Conservation (phyloP, 2,888 invertebrate species). For the Laothoe populi region DNA sequence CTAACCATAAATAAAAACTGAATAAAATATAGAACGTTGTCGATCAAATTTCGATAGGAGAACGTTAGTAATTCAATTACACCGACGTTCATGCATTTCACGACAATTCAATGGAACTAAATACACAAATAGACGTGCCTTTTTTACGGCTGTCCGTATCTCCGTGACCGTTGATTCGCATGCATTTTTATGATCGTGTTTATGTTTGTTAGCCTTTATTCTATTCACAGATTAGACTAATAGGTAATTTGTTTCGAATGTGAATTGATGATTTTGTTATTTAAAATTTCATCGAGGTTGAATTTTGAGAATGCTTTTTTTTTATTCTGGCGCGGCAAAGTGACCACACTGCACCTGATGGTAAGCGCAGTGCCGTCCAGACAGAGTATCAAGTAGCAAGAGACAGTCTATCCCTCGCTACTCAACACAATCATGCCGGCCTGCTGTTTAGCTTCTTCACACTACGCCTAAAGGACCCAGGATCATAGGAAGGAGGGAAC, state of each 20-base stretch:
- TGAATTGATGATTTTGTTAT: neutral
- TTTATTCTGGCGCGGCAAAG: no score
- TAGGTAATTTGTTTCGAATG: constrained; percentile 6
- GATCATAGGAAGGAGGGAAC: no score
- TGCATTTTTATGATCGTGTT: constrained; percentile 16
- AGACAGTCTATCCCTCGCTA: no score
- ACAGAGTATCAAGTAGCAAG: no score
- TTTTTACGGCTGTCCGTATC: constrained; percentile 47
- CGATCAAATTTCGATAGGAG: constrained; percentile 28
- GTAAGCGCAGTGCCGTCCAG: no score
- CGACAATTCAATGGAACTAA: constrained; percentile 49
- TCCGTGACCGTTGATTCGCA: constrained; percentile 22
- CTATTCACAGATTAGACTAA: neutral
- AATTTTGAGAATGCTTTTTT: neutral
- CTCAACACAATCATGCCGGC: no score
- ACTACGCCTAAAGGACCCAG: no score
- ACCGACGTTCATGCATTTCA: constrained; percentile 44
- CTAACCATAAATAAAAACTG: constrained; percentile 5
- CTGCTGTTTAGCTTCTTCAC: no score
- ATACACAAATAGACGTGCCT: constrained; percentile 47
- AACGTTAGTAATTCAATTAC: constrained; percentile 35
- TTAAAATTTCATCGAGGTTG: neutral
- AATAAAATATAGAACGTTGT: constrained; percentile 30
- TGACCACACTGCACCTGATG: no score
- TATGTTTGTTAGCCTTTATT: neutral